Base-by-base conservation (phyloP, 2,113 vertebrate species). In the Lepus timidus region DNA sequence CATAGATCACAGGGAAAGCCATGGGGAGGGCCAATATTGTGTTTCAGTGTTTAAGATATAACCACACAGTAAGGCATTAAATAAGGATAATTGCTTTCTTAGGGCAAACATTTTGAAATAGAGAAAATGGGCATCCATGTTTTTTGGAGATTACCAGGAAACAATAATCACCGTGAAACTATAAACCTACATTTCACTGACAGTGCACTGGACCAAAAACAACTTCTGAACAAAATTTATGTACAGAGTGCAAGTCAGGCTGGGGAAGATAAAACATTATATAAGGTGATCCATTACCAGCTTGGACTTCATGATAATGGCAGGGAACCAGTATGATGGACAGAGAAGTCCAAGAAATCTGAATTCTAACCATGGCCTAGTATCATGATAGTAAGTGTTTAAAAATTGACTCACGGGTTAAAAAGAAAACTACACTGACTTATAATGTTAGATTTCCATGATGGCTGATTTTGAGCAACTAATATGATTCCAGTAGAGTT, bases 81-180 rank as follows among this genome's bases (percentile, higher is more conserved):
- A 93, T 90, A 96, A 95, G 13, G 95, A 29, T 94, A 97, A 97
- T 96, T 95, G 94, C 91, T 94, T 97, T 97, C 90, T 91, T 76
- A 27, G 85, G 85, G 86, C 76, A 97, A 95, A 96, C 39, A 65
- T 74, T 97, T 95, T 92, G 91, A 90, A 96, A 92, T 17, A 82
- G 75, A 90, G 62, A 91, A 92, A 96, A 92, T 39, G 51, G 76
- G 65, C 64, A 85, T 96, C 19, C 31, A n/a, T 96, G 84, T 95
- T 73, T 95, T 82, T 68, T 67, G 70, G 81, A 91, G 86, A 95
- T 91, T 79, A 79, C 51, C 1, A 10, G 64, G 81, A 51, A 73
- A 51, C 51, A 36, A 68, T 85, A 95, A 97, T 97, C 96, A 91
- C 93, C 73, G 23, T 71, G 78, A 33, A 62, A 20, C 62, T 81